Evolutionary conservation across 2,888 invertebrate genomes (phyloP).

Genomic region (Drosophila testacea): DNA sequence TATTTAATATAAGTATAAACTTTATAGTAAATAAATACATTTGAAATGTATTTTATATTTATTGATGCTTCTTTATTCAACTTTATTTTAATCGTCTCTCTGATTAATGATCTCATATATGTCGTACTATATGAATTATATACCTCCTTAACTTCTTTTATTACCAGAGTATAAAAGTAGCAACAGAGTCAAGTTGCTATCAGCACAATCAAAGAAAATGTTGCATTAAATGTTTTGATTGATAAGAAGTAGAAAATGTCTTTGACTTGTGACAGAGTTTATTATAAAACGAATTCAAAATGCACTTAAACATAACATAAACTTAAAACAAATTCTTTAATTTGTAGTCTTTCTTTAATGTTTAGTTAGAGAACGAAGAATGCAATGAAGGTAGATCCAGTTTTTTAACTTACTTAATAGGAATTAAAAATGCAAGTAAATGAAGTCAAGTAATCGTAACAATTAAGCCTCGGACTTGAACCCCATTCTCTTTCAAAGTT

Average conservation of each 20-base stretch:
- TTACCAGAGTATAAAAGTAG: slow-evolving; percentile 4
- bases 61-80: too few relatives aligned
- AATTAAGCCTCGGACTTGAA: too few relatives aligned
- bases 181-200: slow-evolving; percentile 28
- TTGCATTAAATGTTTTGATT: slow-evolving; percentile 38
- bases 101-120: too few relatives aligned
- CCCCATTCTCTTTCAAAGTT: too few relatives aligned
- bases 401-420: too few relatives aligned
- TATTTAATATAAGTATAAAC: too few relatives aligned
- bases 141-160: neutral
- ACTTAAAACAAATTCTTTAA: neutral
- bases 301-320: slow-evolving; percentile 10
- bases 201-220: slow-evolving; percentile 48
- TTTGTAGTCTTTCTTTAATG: neutral
- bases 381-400: neutral
- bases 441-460: too few relatives aligned
- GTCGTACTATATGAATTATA: neutral
- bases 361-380: too few relatives aligned
- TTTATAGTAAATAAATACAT: too few relatives aligned
- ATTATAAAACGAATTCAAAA: slow-evolving; percentile 15
- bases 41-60: too few relatives aligned
- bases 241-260: slow-evolving; percentile 33
- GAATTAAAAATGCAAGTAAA: too few relatives aligned
- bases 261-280: slow-evolving; percentile 2
- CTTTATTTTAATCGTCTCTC: too few relatives aligned